These are phyloP conservation scores for Geotrypetes seraphini DNA, from an alignment of 2,797 vertebrate species.

Conservation along the genomic window DNA sequence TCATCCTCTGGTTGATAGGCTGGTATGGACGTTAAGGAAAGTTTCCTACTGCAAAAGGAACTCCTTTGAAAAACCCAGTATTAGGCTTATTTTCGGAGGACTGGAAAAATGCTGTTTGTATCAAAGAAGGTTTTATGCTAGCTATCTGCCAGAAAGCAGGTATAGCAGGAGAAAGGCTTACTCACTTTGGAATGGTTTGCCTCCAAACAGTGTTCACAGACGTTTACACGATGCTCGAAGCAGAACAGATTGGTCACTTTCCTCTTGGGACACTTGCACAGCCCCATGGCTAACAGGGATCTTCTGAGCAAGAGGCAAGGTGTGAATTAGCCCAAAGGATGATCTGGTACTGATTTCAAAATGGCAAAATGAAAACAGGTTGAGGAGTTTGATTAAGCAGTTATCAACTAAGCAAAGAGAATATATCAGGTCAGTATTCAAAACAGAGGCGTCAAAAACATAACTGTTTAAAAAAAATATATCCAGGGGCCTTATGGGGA, in stretches of 20 bases:
- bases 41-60: not conserved
- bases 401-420: no score
- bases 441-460: no score
- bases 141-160: no score
- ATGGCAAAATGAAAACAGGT: not conserved
- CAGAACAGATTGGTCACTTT: constrained; percentile 90
- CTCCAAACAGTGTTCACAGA: constrained; percentile 85
- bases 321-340: not conserved
- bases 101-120: not conserved
- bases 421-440: no score
- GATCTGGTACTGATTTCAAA: not conserved
- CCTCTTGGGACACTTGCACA: constrained; percentile 89
- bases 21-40: no score
- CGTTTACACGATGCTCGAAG: constrained; percentile 88
- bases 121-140: not conserved
- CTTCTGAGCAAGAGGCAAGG: no score
- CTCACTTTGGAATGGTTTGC: constrained; percentile 85
- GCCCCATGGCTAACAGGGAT: constrained; percentile 58
- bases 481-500: no score
- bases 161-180: no score
- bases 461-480: no score
- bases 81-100: not conserved
- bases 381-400: no score
- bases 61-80: not conserved
- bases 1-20: no score